Percentiles rank a stretch among this genome's conserved stretches.
phyloP scores from a whole-genome alignment of 2,888 invertebrate species.

The Agrochola lota region DNA sequence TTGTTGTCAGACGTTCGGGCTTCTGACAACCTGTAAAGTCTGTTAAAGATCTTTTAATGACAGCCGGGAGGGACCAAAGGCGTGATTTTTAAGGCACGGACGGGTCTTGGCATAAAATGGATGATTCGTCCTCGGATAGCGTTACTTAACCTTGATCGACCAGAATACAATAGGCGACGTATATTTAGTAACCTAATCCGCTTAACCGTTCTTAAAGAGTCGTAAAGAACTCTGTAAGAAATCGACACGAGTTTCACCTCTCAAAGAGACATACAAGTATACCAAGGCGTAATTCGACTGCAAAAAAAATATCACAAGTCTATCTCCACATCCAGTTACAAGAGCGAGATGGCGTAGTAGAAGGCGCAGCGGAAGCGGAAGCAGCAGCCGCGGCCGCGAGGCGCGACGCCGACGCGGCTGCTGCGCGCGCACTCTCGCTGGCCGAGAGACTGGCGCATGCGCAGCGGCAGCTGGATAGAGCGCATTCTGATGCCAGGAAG shows the following conservation, averaged over 20 bases:
- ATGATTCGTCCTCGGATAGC: no score
- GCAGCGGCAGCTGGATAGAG: constrained; percentile 87
- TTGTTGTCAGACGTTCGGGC: background rate
- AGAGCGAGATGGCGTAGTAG: constrained; percentile 80
- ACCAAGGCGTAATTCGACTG: no score
- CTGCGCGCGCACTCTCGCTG: constrained; percentile 82
- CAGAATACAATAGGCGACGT: no score
- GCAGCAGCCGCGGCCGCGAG: constrained; percentile 83
- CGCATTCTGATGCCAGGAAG: constrained; percentile 83
- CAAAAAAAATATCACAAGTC: background rate
- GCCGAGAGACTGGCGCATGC: constrained; percentile 87
- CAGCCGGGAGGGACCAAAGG: background rate
- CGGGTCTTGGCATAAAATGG: background rate
- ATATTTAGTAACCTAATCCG: no score
- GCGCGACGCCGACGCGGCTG: constrained; percentile 82
- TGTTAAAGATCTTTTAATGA: background rate
- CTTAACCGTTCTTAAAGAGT: no score
- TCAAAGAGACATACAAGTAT: no score
- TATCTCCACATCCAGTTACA: constrained; percentile 56
- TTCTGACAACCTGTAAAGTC: background rate
- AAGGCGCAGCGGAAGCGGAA: constrained; percentile 80
- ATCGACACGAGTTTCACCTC: no score
- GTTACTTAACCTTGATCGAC: no score
- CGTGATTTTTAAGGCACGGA: no score
- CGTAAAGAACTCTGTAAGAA: no score